A percentile compares a stretch with the other conserved stretches of the same genome.
Evolutionary conservation across 2,888 invertebrate species (phyloP).

Genomic region (Drosophila kambysellisi): DNA sequence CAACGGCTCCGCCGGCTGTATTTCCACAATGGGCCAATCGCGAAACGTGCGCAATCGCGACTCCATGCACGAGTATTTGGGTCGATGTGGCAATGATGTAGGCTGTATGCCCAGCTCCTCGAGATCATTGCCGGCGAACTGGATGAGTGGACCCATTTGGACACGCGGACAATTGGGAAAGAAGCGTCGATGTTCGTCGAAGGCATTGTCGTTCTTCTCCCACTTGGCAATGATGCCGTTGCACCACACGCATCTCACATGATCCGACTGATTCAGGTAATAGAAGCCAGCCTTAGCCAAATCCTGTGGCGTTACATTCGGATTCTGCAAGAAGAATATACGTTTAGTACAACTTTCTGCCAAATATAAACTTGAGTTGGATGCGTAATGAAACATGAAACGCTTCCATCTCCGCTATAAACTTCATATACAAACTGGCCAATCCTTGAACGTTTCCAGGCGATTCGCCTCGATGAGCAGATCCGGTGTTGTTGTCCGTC

Average conservation of each 20-base stretch:
- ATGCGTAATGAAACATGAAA: not conserved
- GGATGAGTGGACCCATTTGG: constrained; percentile 84
- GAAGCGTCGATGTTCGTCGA: constrained; percentile 92
- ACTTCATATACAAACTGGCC: constrained; percentile 88
- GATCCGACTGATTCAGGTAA: constrained; percentile 90
- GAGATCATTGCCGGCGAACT: constrained; percentile 85
- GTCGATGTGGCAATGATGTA: constrained; percentile 87
- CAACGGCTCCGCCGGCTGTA: constrained; percentile 91
- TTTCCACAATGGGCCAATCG: constrained; percentile 91
- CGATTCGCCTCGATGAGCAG: constrained; percentile 89
- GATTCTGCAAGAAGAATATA: constrained; percentile 76
- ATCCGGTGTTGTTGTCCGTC: constrained; percentile 79
- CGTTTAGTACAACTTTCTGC: not conserved
- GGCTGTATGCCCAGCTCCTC: constrained; percentile 87
- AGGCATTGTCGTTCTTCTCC: constrained; percentile 93
- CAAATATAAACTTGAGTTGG: not conserved
- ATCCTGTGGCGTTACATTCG: constrained; percentile 88
- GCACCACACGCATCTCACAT: constrained; percentile 94
- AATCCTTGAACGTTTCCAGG: constrained; percentile 89
- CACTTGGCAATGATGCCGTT: constrained; percentile 91
- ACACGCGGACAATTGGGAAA: constrained; percentile 90
- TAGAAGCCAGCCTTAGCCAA: constrained; percentile 95
- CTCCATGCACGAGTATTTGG: constrained; percentile 89
- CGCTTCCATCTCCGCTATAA: not conserved
- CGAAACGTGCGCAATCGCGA: constrained; percentile 89